Base-by-base conservation (phyloP, 2,113 vertebrate genomes). In the Meriones unguiculatus region DNA sequence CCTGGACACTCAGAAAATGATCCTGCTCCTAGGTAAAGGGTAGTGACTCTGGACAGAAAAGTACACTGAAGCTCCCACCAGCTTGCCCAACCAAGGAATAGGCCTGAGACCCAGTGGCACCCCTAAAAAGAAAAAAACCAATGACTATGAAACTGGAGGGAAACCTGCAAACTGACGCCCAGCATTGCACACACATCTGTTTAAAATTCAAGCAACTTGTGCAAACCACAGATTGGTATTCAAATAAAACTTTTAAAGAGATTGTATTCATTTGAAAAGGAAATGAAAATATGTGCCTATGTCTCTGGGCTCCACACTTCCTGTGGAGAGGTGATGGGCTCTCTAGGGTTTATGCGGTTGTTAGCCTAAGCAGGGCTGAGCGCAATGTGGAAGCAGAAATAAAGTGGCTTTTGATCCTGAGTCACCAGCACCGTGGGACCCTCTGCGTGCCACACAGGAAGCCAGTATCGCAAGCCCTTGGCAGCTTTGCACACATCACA, bases 211-310 rank as follows among this genome's bases (percentile, higher is more conserved):
- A 97, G 82, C 57, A 89, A 64, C 38, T 81, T 94, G 24, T 89
- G 38, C 90, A 94, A 98, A 97, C 75, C 57, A 86, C 24, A 20
- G 35, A 28, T 50, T 14, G 50, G 72, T 41, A 89, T 96, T 96
- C 94, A 95, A 86, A 96, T 77, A 97, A 94, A 52, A 54, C 18
- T 95, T 91, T 95, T 90, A 76, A 97, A 97, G 72, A 46, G 94
- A 96, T 11, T 88, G 81, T 65, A 52, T 90, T 67, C 89, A 96
- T 24, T 90, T 88, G 89, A 94, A 91, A 93, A 97, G 57, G 38
- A 96, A 92, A 96, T 95, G 77, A 95, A 96, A 89, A 69, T 94
- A 96, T 62, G 50, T 38, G 93, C 84, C 65, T 46, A 54, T 41
- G 54, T 73, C 90, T 89, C 90, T 46, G 80, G 85, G 91, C 93